Evolutionary conservation across 2,797 vertebrate genomes (phyloP).

Genomic region (Uromys caudimaculatus): DNA sequence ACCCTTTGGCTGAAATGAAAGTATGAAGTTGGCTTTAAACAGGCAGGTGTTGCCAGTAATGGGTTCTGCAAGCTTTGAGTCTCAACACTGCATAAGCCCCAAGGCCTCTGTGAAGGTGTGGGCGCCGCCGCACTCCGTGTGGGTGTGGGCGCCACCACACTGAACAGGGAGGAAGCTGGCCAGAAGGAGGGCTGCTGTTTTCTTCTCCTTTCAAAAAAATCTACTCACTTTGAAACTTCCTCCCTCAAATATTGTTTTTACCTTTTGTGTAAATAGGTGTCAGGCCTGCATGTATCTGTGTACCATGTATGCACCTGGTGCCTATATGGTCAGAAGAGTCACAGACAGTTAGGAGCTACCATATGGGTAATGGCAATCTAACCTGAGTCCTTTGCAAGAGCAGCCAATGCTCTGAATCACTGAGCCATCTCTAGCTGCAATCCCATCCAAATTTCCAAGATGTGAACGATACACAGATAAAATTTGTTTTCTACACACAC

Average conservation of each 20-base stretch:
- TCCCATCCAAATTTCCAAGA: constrained; percentile 29
- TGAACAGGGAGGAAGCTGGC: constrained; percentile 67
- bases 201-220: constrained; percentile 54
- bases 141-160: constrained; percentile 53
- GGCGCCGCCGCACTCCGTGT: constrained; percentile 71
- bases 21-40: constrained; percentile 70
- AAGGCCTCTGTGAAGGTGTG: constrained; percentile 73
- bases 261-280: background rate
- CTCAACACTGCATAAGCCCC: constrained; percentile 76
- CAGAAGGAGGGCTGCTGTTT: constrained; percentile 60
- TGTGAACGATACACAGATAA: constrained; percentile 41
- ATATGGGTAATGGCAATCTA: background rate
- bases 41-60: constrained; percentile 74
- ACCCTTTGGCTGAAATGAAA: constrained; percentile 53
- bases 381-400: background rate
- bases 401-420: background rate
- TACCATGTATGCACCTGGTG: background rate
- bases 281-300: background rate
- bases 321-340: background rate
- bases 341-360: background rate
- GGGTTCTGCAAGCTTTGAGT: constrained; percentile 81
- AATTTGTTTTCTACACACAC: background rate
- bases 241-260: background rate
- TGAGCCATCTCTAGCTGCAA: background rate
- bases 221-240: constrained; percentile 49